Conservation (phyloP, 1,140 invertebrate genomes). For the Danaus plexippus region DNA sequence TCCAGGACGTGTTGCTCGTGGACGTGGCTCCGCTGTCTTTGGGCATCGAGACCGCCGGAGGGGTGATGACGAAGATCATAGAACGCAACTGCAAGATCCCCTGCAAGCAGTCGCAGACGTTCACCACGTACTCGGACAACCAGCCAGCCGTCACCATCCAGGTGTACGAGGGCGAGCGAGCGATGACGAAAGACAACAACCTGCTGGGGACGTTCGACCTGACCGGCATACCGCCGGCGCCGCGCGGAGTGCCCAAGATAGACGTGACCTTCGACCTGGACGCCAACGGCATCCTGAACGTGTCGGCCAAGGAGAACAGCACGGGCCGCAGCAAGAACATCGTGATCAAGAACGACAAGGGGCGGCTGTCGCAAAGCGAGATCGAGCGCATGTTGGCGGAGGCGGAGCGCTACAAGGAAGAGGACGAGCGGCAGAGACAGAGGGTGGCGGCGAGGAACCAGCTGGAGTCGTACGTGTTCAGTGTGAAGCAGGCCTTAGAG, state of each 20-base stretch:
- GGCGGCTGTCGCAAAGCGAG: slow-evolving; percentile 87
- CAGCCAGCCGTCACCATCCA: slow-evolving; percentile 47
- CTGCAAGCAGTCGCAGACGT: slow-evolving; percentile 73
- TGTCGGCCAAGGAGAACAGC: slow-evolving; percentile 70
- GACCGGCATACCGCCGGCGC: slow-evolving; percentile 83
- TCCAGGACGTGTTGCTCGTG: too few relatives aligned
- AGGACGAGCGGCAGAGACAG: slow-evolving; percentile 76
- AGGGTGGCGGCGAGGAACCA: slow-evolving; percentile 82
- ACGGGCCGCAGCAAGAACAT: slow-evolving; percentile 82
- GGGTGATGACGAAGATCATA: slow-evolving; percentile 30
- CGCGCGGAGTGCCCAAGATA: slow-evolving; percentile 83
- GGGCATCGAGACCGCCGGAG: slow-evolving; percentile 72
- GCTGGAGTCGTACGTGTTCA: slow-evolving; percentile 84
- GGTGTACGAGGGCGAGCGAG: too few relatives aligned
- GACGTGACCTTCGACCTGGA: slow-evolving; percentile 77
- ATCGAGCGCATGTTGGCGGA: slow-evolving; percentile 90
- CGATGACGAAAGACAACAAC: slow-evolving; percentile 74
- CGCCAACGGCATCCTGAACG: slow-evolving; percentile 78
- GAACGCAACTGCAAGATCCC: slow-evolving; percentile 72
- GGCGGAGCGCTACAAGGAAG: slow-evolving; percentile 76
- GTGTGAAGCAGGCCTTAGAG: slow-evolving; percentile 58
- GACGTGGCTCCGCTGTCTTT: too few relatives aligned
- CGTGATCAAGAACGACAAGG: slow-evolving; percentile 92
- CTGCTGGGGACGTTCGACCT: slow-evolving; percentile 81
- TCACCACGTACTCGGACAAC: slow-evolving; percentile 77